Percentiles rank a stretch among this genome's conserved stretches.
phyloP scores from a whole-genome alignment of 2,113 vertebrate genomes.

The Spilogale gracilis region DNA sequence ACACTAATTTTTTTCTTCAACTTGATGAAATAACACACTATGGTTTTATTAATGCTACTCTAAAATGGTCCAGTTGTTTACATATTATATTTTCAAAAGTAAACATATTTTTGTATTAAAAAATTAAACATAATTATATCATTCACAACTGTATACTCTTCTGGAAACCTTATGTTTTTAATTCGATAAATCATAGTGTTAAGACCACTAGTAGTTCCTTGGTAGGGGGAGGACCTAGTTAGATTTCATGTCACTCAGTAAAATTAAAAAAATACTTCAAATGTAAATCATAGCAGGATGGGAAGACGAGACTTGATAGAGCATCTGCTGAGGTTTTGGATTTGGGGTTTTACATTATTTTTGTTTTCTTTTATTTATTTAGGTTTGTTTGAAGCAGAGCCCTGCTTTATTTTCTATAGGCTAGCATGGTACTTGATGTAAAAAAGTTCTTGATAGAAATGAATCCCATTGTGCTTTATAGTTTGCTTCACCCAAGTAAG shows the following conservation, averaged over 20 bases:
- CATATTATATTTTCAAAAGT: slow-evolving; percentile 39
- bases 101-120: slow-evolving; percentile 59
- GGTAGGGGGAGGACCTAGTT: slow-evolving; percentile 77
- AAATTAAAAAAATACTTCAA: slow-evolving; percentile 84
- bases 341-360: neutral
- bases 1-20: neutral
- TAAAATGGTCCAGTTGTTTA: slow-evolving; percentile 13
- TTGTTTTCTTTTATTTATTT: slow-evolving; percentile 29
- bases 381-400: neutral
- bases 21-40: neutral
- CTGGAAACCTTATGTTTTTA: slow-evolving; percentile 71
- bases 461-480: slow-evolving; percentile 43
- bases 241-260: slow-evolving; percentile 82
- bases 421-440: neutral
- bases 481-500: slow-evolving; percentile 64
- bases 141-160: slow-evolving; percentile 69
- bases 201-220: slow-evolving; percentile 74
- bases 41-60: neutral
- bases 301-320: slow-evolving; percentile 69
- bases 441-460: slow-evolving; percentile 67
- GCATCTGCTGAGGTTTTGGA: neutral
- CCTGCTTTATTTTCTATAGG: neutral
- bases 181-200: slow-evolving; percentile 72
- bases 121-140: slow-evolving; percentile 59
- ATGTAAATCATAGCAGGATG: slow-evolving; percentile 75